Base-by-base conservation (phyloP, 2,888 invertebrate genomes). In the Ennomos quercinarius region DNA sequence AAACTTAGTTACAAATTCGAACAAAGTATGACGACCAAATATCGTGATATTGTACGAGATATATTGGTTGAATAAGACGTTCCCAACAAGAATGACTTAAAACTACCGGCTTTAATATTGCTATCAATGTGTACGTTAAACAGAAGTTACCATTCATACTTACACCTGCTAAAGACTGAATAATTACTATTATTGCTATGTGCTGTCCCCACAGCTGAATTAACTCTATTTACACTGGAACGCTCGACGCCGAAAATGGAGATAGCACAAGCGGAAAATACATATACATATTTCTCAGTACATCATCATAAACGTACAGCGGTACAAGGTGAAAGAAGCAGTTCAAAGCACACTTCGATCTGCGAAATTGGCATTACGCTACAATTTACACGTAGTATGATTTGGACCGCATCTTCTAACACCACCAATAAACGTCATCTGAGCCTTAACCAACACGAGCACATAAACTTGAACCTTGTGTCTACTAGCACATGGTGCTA, bases 91-190 rank as follows among this genome's bases (percentile, higher is more conserved):
- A 58, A 58, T 46, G 6, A 67, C 63, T 59, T 27, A 57, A 55
- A 49, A 50, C 52, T 58, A 61, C 43, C 37, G 9, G 39, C 55
- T 61, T 54, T 49, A 63, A 70, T 72, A 74, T 73, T 72, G 71
- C 73, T 74, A 72, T 75, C 69, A 64, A 61, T 67, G 50, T 67
- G 49, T 66, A 68, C 48, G 13, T 60, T 70, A 75, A 68, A 78
- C 67, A 72, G 66, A 59, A 66, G 48, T 67, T 62, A 69, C 51
- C 60, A 67, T 75, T 73, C 70, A 72, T 77, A 70, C 62, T 68
- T 66, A 63, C 56, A 57, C 66, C 64, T 66, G 66, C 63, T 74
- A 64, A 57, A 61, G 56, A 58, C 53, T 60, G 43, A 60, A 57
- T 61, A 59, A 46, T 27, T 43, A 39, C 59, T 57, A 39, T 54